Conservation (phyloP, 2,888 invertebrate species). For the Ischnura elegans region DNA sequence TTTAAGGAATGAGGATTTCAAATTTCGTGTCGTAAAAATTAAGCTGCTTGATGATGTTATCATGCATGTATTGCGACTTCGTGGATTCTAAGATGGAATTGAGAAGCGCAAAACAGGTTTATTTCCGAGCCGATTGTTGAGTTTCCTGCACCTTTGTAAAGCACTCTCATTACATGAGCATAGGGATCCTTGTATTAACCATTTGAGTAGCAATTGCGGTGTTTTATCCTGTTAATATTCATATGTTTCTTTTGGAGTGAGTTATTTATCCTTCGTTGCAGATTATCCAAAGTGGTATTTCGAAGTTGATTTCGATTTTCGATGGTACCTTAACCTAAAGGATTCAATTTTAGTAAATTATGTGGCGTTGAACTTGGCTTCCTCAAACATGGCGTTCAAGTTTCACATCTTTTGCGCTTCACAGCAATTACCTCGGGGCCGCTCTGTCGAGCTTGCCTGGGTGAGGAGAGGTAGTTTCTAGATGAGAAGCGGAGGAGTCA, state of each 20-base stretch:
- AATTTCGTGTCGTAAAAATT: background rate
- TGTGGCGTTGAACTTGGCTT: too few species aligned
- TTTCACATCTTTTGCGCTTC: too few species aligned
- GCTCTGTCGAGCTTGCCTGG: too few species aligned
- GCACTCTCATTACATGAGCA: background rate
- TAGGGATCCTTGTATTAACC: background rate
- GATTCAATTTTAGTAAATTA: too few species aligned
- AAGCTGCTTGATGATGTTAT: background rate
- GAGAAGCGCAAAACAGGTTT: background rate
- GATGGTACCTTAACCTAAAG: too few species aligned
- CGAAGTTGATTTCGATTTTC: too few species aligned
- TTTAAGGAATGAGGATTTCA: background rate
- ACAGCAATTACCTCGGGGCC: too few species aligned
- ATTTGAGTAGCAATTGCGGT: background rate
- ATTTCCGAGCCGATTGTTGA: background rate
- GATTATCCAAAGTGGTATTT: background rate
- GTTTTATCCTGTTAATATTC: background rate
- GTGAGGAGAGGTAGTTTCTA: too few species aligned
- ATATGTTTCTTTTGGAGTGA: background rate
- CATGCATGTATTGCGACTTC: background rate
- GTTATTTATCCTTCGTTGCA: background rate
- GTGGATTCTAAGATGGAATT: background rate
- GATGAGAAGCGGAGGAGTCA: too few species aligned
- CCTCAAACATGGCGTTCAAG: too few species aligned
- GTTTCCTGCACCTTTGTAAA: background rate